Base-by-base conservation (phyloP, 53 echinoderm and acorn worm species). In the Zoroaster sp. region DNA sequence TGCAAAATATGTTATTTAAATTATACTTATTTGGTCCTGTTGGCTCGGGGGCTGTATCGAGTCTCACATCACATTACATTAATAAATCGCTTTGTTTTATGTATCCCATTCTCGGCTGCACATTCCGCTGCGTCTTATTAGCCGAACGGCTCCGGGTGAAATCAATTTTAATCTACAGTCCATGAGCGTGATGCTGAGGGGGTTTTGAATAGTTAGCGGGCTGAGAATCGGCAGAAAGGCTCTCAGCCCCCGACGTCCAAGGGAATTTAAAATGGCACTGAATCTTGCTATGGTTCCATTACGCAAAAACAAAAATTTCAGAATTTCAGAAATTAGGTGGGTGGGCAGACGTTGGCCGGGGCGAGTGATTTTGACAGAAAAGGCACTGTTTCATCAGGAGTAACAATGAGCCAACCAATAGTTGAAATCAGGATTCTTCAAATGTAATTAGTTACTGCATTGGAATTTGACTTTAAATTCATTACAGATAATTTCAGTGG, bases 151-250 rank as follows among this genome's bases (percentile, higher is more conserved):
- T 81, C 68, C 43, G 81, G 81, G 81, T 81, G 67, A 81, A 81
- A 81, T 81, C 81, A 81, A 81, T 81, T 81, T 81, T 81, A 81
- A 81, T 81, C 81, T 81, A 81, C 81, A 81, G 63, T 81, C 81
- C 66, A 65, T 23, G 67, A 81, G 81, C 81, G 81, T 81, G 81
- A 81, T 42, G 81, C 81, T 81, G 67, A 81, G 67, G 81, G 81
- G 81, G 66, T 42, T 81, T 81, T 67, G 81, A 81, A 81, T 66
- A 81, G 81, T 81, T 81, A 81, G 81, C 67, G 81, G 81, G 81
- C 12, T 31, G 79, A 63, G 54, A 76, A 79, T 40, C 54, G 79
- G 79, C 79, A 23, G 54, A 54, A 79, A 63, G 54, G 30, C 79
- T 79, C 76, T 76, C 76, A 76, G 76, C 47, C 33, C 46, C 76